Conservation (phyloP, 2,888 invertebrate genomes). For the Himalopsyche japonica region DNA sequence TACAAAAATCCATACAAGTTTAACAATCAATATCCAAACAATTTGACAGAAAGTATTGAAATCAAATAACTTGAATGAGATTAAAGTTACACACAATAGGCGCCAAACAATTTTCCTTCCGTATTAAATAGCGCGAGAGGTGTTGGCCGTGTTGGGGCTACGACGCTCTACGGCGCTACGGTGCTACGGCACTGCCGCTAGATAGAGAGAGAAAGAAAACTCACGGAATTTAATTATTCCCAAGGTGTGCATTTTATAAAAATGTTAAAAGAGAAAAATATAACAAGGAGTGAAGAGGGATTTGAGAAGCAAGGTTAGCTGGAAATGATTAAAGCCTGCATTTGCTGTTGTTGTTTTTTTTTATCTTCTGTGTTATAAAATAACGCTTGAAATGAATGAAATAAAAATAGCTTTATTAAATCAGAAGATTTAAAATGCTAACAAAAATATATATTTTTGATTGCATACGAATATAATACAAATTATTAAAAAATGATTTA, state of each 20-base stretch:
- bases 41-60: not conserved
- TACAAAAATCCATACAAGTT: too few relatives aligned
- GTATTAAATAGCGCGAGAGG: not conserved
- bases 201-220: slow-evolving; percentile 37
- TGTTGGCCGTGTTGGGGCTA: not conserved
- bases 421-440: not conserved
- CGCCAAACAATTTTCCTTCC: not conserved
- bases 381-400: not conserved
- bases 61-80: not conserved
- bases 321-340: not conserved
- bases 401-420: not conserved
- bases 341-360: not conserved
- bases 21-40: too few relatives aligned
- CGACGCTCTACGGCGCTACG: not conserved
- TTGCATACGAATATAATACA: too few relatives aligned
- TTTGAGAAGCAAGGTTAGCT: slow-evolving; percentile 19
- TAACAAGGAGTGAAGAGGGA: slow-evolving; percentile 36
- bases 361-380: not conserved
- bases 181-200: not conserved
- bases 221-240: slow-evolving; percentile 40
- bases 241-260: slow-evolving; percentile 39
- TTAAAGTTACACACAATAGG: not conserved
- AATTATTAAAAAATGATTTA: too few relatives aligned
- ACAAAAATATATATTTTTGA: too few relatives aligned
- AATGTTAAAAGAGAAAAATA: slow-evolving; percentile 38